These are phyloP conservation scores for Ammodytes marinus DNA, from an alignment of 2,113 vertebrate genomes.

Conservation along the genomic window DNA sequence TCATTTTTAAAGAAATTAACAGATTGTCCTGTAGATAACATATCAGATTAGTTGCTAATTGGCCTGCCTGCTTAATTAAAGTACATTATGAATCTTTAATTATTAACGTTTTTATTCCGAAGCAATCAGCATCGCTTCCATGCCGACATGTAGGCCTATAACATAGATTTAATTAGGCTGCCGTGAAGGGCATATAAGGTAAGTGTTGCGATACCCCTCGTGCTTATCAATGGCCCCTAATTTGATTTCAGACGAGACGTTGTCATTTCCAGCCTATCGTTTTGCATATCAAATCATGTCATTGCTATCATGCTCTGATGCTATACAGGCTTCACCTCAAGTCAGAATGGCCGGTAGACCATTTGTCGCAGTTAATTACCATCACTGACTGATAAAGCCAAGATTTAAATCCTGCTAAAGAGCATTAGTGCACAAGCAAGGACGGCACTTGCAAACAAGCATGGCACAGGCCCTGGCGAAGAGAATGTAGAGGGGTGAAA, in stretches of 20 bases:
- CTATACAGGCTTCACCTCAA: constrained; percentile 51
- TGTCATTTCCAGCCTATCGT: constrained; percentile 71
- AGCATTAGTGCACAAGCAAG: constrained; percentile 83
- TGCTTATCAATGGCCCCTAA: constrained; percentile 59
- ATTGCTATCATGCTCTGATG: constrained; percentile 66
- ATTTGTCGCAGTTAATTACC: constrained; percentile 83
- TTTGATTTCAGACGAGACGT: constrained; percentile 70
- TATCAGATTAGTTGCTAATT: constrained; percentile 48
- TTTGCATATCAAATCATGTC: constrained; percentile 76
- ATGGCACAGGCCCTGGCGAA: constrained; percentile 40
- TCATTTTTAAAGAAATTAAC: constrained; percentile 16
- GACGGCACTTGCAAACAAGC: constrained; percentile 60
- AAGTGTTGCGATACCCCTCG: constrained; percentile 30
- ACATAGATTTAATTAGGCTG: constrained; percentile 55
- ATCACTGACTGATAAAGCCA: constrained; percentile 80
- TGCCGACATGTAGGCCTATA: constrained; percentile 32
- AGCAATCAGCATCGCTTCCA: constrained; percentile 23
- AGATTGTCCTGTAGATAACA: constrained; percentile 27
- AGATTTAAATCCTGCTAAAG: constrained; percentile 84
- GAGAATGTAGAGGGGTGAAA: constrained; percentile 32
- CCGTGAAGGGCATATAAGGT: constrained; percentile 54
- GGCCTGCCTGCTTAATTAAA: constrained; percentile 22
- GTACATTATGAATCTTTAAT: constrained; percentile 42
- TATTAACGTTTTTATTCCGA: constrained; percentile 29
- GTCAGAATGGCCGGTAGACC: constrained; percentile 71